Evolutionary conservation across 2,888 invertebrate species (phyloP).

Genomic region (Rhamphomyia laevipes): DNA sequence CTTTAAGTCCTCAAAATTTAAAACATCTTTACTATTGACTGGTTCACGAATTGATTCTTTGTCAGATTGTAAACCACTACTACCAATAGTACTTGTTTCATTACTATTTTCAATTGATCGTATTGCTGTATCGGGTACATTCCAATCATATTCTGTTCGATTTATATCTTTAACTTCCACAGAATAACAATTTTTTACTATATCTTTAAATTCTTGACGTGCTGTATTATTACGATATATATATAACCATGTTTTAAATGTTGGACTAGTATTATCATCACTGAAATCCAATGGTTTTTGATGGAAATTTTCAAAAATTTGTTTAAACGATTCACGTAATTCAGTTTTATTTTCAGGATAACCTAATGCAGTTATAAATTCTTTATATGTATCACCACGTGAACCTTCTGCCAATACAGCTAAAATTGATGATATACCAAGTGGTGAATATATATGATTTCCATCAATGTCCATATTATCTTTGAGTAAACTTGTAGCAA

Average conservation of each 20-base stretch:
- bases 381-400: conserved; percentile 45
- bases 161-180: conserved; percentile 46
- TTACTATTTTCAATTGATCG: neutral
- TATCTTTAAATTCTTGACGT: conserved; percentile 46
- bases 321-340: conserved; percentile 25
- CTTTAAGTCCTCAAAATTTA: conserved; percentile 36
- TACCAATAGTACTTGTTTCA: neutral
- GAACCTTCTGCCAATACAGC: conserved; percentile 53
- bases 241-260: conserved; percentile 54
- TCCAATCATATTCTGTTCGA: conserved; percentile 27
- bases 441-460: conserved; percentile 52
- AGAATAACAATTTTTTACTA: conserved; percentile 46
- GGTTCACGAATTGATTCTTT: neutral
- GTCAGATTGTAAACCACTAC: neutral
- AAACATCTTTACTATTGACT: conserved; percentile 33
- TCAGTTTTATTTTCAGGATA: conserved; percentile 40
- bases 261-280: conserved; percentile 37
- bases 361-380: conserved; percentile 45
- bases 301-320: conserved; percentile 25
- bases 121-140: conserved; percentile 21
- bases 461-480: conserved; percentile 32
- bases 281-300: conserved; percentile 16
- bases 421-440: conserved; percentile 50
- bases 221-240: conserved; percentile 54
- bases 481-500: conserved; percentile 31